Conservation (phyloP, 30 jellyfish, hydroid and myxozoan genomes). For the Rhopilema esculentum region DNA sequence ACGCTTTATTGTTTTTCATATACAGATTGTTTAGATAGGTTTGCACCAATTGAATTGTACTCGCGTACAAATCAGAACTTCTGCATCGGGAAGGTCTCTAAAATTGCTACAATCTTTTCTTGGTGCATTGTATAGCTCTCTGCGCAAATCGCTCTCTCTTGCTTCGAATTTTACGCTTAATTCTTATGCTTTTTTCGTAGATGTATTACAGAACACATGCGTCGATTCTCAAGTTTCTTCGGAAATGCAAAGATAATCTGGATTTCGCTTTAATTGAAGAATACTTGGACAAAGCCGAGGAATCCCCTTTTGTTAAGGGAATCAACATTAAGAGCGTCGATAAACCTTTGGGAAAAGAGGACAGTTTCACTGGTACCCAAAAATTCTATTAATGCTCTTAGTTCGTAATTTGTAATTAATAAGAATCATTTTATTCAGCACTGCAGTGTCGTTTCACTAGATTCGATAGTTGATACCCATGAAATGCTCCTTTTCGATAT, state of each 20-base stretch:
- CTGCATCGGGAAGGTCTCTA: too few relatives aligned
- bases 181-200: constrained; percentile 32
- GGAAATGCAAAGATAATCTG: constrained; percentile 28
- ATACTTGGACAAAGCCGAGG: constrained; percentile 55
- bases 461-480: too few relatives aligned
- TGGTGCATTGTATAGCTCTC: too few relatives aligned
- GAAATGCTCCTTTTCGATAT: too few relatives aligned
- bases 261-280: constrained; percentile 75
- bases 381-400: too few relatives aligned
- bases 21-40: too few relatives aligned
- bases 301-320: constrained; percentile 40
- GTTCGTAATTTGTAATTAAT: too few relatives aligned
- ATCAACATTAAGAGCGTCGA: constrained; percentile 32
- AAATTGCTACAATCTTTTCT: too few relatives aligned
- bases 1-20: not conserved
- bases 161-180: not conserved
- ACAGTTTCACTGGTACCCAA: constrained; percentile 14
- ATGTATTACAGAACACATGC: constrained; percentile 88
- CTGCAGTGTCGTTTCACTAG: too few relatives aligned
- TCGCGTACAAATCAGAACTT: too few relatives aligned
- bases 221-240: constrained; percentile 63
- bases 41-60: too few relatives aligned
- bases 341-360: constrained; percentile 19
- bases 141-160: not conserved
- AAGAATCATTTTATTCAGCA: too few relatives aligned